Evolutionary conservation across 2,113 vertebrate genomes (phyloP).

Genomic region (Pomatostomus ruficeps): DNA sequence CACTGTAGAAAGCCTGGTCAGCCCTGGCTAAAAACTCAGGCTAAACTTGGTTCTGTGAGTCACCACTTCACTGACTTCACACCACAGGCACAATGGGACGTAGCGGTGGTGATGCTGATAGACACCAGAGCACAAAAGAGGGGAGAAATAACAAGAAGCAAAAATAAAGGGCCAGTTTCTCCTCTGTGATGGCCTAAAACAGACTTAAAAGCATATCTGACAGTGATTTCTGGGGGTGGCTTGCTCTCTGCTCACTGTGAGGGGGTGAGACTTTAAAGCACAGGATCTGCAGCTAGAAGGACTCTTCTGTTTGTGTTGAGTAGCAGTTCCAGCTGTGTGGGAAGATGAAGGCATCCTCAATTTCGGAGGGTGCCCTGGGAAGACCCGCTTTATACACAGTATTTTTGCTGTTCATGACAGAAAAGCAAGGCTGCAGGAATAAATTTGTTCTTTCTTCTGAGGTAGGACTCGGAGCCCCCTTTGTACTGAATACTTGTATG

Average conservation of each 20-base stretch:
- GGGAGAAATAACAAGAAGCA: not conserved
- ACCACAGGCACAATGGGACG: not conserved
- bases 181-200: not conserved
- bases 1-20: not conserved
- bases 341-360: not conserved
- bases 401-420: not conserved
- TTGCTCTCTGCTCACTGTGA: not conserved
- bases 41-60: not conserved
- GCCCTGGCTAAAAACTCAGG: not conserved
- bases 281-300: not conserved
- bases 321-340: not conserved
- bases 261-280: not conserved
- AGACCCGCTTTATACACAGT: not conserved
- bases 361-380: not conserved
- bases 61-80: not conserved
- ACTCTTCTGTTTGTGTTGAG: not conserved
- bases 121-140: not conserved
- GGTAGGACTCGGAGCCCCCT: not conserved
- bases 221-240: not conserved
- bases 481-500: rapidly evolving
- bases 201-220: not conserved
- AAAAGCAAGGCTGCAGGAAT: not conserved
- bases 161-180: not conserved
- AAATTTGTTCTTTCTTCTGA: not conserved
- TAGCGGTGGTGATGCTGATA: rapidly evolving